Conservation (phyloP, 1,140 invertebrate species). For the Drosophila nannoptera region DNA sequence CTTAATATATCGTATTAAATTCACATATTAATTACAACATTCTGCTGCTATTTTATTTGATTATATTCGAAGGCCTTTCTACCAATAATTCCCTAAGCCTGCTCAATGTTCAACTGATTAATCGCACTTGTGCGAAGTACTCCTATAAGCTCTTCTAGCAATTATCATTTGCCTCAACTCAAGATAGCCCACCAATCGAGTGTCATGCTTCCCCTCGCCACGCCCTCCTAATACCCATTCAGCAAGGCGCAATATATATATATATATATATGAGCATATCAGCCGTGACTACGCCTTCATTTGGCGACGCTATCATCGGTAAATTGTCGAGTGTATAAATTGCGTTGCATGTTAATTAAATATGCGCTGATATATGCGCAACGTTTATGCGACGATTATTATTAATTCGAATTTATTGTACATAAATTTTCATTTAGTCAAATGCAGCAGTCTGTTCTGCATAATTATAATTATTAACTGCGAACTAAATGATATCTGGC, state of each 20-base stretch:
- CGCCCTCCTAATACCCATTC: background rate
- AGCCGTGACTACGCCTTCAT: conserved; percentile 18
- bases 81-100: background rate
- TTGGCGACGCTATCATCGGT: conserved; percentile 18
- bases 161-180: background rate
- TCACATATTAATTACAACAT: background rate
- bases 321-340: conserved; percentile 25
- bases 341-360: conserved; percentile 54
- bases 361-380: conserved; percentile 15
- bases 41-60: background rate
- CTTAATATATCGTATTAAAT: background rate
- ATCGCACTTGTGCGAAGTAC: background rate
- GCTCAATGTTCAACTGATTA: background rate
- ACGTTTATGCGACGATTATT: conserved; percentile 25
- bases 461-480: conserved; percentile 31
- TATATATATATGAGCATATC: background rate
- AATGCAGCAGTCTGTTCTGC: conserved; percentile 13
- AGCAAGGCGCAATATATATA: background rate
- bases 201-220: background rate
- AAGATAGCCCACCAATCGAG: background rate
- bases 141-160: background rate
- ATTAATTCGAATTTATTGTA: conserved; percentile 33
- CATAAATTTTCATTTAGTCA: conserved; percentile 43
- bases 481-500: conserved; percentile 21
- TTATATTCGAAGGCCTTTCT: background rate